Evolutionary conservation across 2,113 vertebrate species (phyloP), one percentile per base, ranked within the genome.

Genomic region (Varanus komodoensis): DNA sequence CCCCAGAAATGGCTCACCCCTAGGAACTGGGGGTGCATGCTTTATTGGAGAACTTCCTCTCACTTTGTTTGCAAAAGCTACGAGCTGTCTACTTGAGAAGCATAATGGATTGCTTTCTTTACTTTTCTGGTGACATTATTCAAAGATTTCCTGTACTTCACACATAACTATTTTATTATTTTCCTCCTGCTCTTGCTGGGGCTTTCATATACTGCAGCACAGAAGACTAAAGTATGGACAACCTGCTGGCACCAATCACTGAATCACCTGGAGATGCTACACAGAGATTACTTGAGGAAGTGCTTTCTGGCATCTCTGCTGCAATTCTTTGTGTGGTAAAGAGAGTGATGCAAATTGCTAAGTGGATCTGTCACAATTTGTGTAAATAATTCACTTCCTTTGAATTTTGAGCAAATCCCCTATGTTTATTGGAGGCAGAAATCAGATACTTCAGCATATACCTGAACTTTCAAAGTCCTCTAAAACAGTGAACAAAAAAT

Each of bases 401-500:
- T 89, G 83, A 61, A 94, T 89, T 19, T 48, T 17, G 91, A 91
- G 87, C 81, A 88, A 79, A 89, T 29, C 32, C 91, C 0, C 93
- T 88, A 57, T 90, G 75, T 94, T 92, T 94, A 91, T 91, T 80
- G 89, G 32, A 77, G 69, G 69, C 73, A 92, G 89, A 67, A 89
- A 4, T 3, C 38, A 93, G 87, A 88, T 6, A 1, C n/a, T 38
- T 79, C 91, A 91, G 74, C 11, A 29, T 2, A 87, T 0, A 0
- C 78, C 68, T 91, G 71, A 21, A 91, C 81, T 91, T 93, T 78
- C 79, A 78, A n/a, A 91, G 82, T 84, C 34, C 38, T 67, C 69
- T 89, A 71, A 92, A 78, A 48, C 23, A 92, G 32, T 29, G 15
- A 78, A 38, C 19, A 92, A n/a, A 73, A 44, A 5, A 80, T 44